phyloP scores from a whole-genome alignment of 2,888 invertebrate species.

The Arctia plantaginis region DNA sequence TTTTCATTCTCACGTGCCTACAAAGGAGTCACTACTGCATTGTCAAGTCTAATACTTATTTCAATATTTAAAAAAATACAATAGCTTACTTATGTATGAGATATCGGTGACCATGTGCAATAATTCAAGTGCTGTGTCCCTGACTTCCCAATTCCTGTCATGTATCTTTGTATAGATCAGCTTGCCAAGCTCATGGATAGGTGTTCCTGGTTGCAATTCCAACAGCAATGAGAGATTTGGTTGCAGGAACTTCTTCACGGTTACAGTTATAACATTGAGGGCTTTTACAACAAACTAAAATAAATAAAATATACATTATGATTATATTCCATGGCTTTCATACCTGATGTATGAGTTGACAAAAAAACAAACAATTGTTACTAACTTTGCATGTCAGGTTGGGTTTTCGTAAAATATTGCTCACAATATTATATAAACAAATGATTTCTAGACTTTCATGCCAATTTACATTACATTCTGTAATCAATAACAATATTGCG shows the following conservation, averaged over 20 bases:
- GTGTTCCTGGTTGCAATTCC: conserved; percentile 88
- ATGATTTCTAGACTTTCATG: conserved; percentile 92
- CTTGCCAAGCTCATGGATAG: conserved; percentile 88
- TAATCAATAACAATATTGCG: conserved; percentile 88
- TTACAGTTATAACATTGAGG: conserved; percentile 89
- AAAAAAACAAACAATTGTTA: neutral
- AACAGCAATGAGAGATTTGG: conserved; percentile 91
- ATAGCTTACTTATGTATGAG: conserved; percentile 89
- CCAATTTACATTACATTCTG: conserved; percentile 91
- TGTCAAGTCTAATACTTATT: too few relatives aligned
- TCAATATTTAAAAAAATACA: neutral
- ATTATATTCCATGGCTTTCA: neutral
- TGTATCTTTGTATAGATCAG: conserved; percentile 90
- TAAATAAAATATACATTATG: neutral
- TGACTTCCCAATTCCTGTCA: conserved; percentile 92
- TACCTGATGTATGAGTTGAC: neutral
- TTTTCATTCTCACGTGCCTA: too few relatives aligned
- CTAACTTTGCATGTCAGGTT: conserved; percentile 77
- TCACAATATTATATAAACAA: conserved; percentile 84
- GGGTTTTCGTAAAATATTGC: conserved; percentile 71
- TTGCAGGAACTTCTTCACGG: conserved; percentile 91
- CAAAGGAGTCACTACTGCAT: too few relatives aligned
- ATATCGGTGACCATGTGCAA: conserved; percentile 90
- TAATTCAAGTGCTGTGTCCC: conserved; percentile 92
- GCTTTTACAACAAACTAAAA: conserved; percentile 90